Evolutionary conservation across 2,888 invertebrate genomes (phyloP), one percentile per base, ranked within the genome.

Genomic region (Napeogenes sylphis): DNA sequence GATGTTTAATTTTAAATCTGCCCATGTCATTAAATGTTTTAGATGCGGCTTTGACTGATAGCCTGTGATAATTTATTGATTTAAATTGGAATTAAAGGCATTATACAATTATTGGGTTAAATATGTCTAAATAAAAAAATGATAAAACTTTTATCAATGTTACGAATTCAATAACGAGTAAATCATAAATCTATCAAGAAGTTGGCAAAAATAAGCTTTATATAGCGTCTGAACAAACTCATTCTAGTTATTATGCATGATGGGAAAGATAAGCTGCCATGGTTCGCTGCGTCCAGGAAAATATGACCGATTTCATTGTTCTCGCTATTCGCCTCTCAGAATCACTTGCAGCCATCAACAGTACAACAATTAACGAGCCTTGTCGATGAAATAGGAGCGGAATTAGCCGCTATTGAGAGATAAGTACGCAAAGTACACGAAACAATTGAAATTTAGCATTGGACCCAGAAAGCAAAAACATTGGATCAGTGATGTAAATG

Each of bases 281-380:
- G 88, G 85, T 89, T 82, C 77, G 88, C 76, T 88, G 89, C 83
- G 73, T 85, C 83, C 84, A 84, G 87, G 86, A 85, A 87, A 88
- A 87, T 90, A 87, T 90, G 88, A 88, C 87, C 84, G 90, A 87
- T 89, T 87, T 87, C 90, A 90, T 90, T 90, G 90, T 90, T 90
- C 84, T 84, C 78, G 83, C 81, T 83, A 81, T 83, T 84, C 79
- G 82, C 79, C 82, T 82, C 84, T 84, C 84, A 86, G 89, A 90
- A 90, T 90, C 90, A 89, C 90, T 87, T 83, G 84, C 80, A 82
- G 85, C 86, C 87, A 89, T 89, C 89, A 87, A 85, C 87, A 82
- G 78, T 84, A 83, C 85, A 85, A 82, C 85, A 87, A 80, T 87
- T 86, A 90, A 90, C 89, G 90, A 90, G 86, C 80, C 89, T 89